Base-by-base conservation (phyloP, 2,113 vertebrate species). In the Istiophorus platypterus region DNA sequence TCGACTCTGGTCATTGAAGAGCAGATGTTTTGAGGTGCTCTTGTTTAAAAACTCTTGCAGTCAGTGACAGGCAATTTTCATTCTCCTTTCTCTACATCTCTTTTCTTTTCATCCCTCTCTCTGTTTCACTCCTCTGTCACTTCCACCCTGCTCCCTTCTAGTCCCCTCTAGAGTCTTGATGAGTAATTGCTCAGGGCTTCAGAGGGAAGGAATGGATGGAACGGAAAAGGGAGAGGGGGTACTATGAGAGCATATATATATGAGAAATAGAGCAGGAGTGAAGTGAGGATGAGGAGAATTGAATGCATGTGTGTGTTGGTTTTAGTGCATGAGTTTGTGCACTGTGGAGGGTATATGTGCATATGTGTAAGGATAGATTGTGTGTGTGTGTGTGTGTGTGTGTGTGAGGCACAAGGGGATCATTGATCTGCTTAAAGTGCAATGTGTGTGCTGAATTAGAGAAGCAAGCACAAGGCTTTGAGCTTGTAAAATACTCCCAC, bases 371-470 rank as follows among this genome's bases (percentile, higher is more conserved):
- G 49, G 47, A 57, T 61, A 42, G 64, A n/a, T 42, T 47, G 47
- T 49, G 20, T 54, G 69, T 31, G 47, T 34, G 66, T 54, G 68
- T 41, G 51, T 37, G 68, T 57, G 52, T 67, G 67, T 72, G 84
- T 72, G 81, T 68, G 74, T 42, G 63, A 91, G 79, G 78, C 93
- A 92, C 90, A 85, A 85, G 91, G 84, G 92, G 89, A 90, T 88
- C 92, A 93, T 94, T 93, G 94, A 95, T 95, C 90, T 93, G 90
- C 92, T 89, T 84, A 94, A 93, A 94, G 92, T 90, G 93, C 90
- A 87, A 78, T 88, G 82, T 87, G 72, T 91, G 84, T 78, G 74
- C 86, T 92, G 93, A 93, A 94, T 94, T 90, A 93, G 88, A 94
- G 92, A 84, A 88, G 87, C 82, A 82, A 80, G 85, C 86, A 41